Evolutionary conservation across 2,888 invertebrate species (phyloP).

Genomic region (Acanthosoma haemorrhoidale): DNA sequence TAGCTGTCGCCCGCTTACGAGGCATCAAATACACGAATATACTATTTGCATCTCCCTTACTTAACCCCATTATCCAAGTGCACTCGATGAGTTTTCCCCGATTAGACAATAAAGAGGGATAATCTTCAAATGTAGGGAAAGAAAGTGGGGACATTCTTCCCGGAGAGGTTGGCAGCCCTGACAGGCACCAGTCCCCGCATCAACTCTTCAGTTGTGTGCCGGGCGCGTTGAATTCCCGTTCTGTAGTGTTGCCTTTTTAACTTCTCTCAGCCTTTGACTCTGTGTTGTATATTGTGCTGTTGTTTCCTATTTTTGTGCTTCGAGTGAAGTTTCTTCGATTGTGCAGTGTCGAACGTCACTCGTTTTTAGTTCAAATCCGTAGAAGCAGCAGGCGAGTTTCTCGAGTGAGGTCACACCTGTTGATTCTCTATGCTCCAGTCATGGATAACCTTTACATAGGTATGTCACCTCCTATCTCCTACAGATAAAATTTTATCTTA

Average conservation of each 20-base stretch:
- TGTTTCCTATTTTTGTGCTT: neutral
- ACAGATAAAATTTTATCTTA: too few species aligned
- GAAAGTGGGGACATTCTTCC: neutral
- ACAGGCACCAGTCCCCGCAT: neutral
- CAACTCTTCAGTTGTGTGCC: slow-evolving; percentile 6
- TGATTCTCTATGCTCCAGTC: slow-evolving; percentile 13
- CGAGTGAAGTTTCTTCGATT: neutral
- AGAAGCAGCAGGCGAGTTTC: neutral
- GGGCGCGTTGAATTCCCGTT: neutral
- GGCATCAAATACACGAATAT: too few species aligned
- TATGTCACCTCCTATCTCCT: neutral
- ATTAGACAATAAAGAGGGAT: too few species aligned
- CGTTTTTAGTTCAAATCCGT: neutral
- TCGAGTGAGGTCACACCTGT: neutral
- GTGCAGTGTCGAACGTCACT: neutral
- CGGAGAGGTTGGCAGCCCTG: slow-evolving; percentile 1
- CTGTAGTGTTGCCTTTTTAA: neutral
- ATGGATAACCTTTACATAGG: slow-evolving; percentile 16
- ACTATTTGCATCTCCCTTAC: too few species aligned
- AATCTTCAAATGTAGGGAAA: too few species aligned
- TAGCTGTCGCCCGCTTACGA: too few species aligned
- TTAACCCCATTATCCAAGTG: too few species aligned
- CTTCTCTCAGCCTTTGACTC: neutral
- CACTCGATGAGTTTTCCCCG: too few species aligned
- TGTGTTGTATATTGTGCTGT: neutral